phyloP scores from a whole-genome alignment of 2,888 invertebrate genomes.

The Mythimna impura region DNA sequence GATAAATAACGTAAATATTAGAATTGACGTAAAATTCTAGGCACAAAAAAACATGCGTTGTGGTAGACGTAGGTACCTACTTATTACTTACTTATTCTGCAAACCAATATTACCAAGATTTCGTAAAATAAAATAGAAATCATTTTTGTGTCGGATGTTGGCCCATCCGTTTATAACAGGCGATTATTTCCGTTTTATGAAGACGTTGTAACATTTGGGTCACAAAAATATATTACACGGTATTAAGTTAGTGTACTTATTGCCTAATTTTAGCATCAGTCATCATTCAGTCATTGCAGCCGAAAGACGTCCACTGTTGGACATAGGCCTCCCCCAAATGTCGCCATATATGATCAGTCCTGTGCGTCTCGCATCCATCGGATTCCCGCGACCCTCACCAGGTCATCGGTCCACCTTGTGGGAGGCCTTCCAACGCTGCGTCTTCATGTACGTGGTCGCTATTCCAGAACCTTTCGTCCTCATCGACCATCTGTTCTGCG shows the following conservation, averaged over 20 bases:
- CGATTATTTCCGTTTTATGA: conserved; percentile 39
- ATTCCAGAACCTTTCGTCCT: too few species aligned
- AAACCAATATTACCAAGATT: background rate
- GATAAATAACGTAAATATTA: background rate
- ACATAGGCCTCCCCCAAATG: too few species aligned
- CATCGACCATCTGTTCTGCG: too few species aligned
- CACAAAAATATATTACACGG: conserved; percentile 14
- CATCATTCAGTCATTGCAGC: too few species aligned
- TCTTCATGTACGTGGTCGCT: too few species aligned
- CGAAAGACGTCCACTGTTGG: too few species aligned
- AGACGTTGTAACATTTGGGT: conserved; percentile 33
- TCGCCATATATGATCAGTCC: too few species aligned
- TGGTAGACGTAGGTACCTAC: background rate
- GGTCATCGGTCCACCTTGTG: too few species aligned
- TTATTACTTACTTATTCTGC: conserved; percentile 1
- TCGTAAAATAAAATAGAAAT: conserved; percentile 19
- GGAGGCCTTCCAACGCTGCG: too few species aligned
- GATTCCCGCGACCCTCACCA: too few species aligned
- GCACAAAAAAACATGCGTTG: too few species aligned
- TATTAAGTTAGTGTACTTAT: conserved; percentile 3
- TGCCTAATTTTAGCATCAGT: background rate
- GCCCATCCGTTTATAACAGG: conserved; percentile 16
- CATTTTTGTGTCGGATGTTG: conserved; percentile 13
- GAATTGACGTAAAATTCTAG: background rate
- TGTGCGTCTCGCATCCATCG: too few species aligned